phyloP scores from a whole-genome alignment of 2,888 invertebrate species.

The Drosophila trichaetosa region DNA sequence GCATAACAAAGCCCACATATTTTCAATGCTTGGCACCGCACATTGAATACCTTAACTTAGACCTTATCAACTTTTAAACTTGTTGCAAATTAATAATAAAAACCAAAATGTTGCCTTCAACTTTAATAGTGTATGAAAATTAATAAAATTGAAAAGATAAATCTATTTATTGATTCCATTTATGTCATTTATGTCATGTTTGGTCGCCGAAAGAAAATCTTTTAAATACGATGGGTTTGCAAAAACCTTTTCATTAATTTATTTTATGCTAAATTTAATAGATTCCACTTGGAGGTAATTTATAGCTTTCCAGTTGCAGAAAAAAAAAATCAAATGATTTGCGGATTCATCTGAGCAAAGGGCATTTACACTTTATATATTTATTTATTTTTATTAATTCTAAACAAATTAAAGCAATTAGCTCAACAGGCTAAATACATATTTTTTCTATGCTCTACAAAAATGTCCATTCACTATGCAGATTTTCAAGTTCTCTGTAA shows the following conservation, averaged over 20 bases:
- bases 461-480: not conserved
- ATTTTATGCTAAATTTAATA: not conserved
- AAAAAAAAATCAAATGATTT: not conserved
- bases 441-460: not conserved
- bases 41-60: constrained; percentile 10
- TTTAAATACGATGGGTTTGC: not conserved
- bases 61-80: not conserved
- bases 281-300: not conserved
- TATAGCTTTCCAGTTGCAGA: too few species aligned
- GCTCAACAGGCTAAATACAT: not conserved
- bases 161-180: not conserved
- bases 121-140: not conserved
- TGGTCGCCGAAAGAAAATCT: not conserved
- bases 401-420: not conserved
- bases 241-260: not conserved
- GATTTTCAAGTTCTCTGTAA: not conserved
- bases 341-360: not conserved
- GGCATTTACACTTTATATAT: not conserved
- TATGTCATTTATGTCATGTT: not conserved
- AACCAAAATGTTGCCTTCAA: not conserved
- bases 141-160: not conserved
- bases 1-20: constrained; percentile 2
- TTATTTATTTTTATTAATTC: not conserved
- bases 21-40: not conserved
- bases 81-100: not conserved